Evolutionary conservation across 2,797 vertebrate species (phyloP).

Genomic region (Glossophaga mutica): DNA sequence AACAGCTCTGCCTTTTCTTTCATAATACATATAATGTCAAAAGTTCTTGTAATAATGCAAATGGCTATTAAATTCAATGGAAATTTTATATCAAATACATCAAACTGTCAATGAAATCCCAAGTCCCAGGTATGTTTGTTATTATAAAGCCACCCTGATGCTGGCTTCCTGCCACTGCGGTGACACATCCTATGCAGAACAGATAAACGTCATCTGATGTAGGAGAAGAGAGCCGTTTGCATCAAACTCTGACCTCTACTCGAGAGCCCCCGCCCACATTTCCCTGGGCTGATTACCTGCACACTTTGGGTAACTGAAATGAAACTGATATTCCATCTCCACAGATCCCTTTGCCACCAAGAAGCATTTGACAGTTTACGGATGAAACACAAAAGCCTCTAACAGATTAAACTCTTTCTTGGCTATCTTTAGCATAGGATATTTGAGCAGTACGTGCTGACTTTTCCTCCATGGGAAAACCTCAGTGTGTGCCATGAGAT

Average conservation of each 20-base stretch:
- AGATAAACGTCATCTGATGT: neutral
- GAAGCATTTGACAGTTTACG: neutral
- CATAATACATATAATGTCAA: neutral
- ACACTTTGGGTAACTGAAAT: neutral
- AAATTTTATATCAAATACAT: slow-evolving; percentile 39
- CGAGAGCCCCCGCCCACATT: neutral
- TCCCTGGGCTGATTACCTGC: neutral
- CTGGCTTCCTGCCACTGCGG: neutral
- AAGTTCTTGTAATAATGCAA: slow-evolving; percentile 32
- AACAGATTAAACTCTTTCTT: neutral
- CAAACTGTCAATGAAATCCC: slow-evolving; percentile 12
- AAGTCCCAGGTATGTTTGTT: slow-evolving; percentile 1
- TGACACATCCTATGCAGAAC: neutral
- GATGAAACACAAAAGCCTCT: neutral
- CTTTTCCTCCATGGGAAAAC: neutral
- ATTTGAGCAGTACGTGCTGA: neutral
- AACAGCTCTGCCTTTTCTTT: slow-evolving; percentile 45
- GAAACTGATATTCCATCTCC: neutral
- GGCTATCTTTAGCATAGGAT: neutral
- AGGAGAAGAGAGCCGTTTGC: neutral
- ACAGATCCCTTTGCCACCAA: neutral
- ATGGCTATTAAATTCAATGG: slow-evolving; percentile 45
- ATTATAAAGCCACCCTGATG: neutral
- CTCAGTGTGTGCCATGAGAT: neutral
- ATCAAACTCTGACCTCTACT: neutral